phyloP scores from a whole-genome alignment of 2,888 invertebrate species.

The Noctua comes region DNA sequence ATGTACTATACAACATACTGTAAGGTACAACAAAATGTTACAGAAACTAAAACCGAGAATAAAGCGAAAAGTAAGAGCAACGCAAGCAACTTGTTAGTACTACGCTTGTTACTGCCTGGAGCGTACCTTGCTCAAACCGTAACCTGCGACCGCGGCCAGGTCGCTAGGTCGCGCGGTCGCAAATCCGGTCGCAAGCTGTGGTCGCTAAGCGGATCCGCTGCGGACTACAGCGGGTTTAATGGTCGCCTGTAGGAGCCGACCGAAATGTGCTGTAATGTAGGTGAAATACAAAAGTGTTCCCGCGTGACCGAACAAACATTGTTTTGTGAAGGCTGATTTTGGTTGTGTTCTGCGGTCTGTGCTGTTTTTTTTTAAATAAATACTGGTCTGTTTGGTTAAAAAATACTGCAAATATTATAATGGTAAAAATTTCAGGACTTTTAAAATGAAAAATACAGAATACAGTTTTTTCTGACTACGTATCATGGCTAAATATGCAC shows the following conservation, averaged over 20 bases:
- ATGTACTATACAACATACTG: background rate
- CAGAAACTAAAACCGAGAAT: background rate
- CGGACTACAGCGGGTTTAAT: slow-evolving; percentile 34
- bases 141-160: slow-evolving; percentile 2
- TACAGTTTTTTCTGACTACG: background rate
- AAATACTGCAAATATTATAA: background rate
- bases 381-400: background rate
- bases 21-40: background rate
- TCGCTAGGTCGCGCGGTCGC: background rate
- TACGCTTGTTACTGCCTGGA: slow-evolving; percentile 14
- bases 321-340: slow-evolving; percentile 37
- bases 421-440: background rate
- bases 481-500: background rate
- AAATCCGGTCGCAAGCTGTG: slow-evolving; percentile 1
- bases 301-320: slow-evolving; percentile 35
- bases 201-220: slow-evolving; percentile 29
- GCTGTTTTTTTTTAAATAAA: slow-evolving; percentile 1
- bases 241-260: slow-evolving; percentile 9
- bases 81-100: slow-evolving; percentile 23
- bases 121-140: background rate
- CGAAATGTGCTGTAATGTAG: slow-evolving; percentile 27
- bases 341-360: slow-evolving; percentile 9
- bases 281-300: slow-evolving; percentile 42
- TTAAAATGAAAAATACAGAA: background rate
- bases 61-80: slow-evolving; percentile 12